Conservation (phyloP, 2,888 invertebrate genomes). For the Cantharis flavilabris region DNA sequence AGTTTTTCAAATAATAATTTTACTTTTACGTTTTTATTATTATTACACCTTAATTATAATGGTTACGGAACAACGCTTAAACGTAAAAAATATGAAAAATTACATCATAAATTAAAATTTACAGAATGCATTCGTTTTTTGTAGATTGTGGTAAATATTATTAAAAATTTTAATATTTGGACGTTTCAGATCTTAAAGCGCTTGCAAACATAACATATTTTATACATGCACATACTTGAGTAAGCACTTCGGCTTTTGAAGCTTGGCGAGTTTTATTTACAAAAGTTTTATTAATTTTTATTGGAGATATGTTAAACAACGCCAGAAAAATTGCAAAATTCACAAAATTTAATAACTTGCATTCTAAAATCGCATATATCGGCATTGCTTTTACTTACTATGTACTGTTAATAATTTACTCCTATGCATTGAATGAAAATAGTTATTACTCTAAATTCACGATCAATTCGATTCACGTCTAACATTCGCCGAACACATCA, state of each 20-base stretch:
- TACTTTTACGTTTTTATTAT: background rate
- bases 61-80: background rate
- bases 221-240: background rate
- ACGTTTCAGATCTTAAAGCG: background rate
- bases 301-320: background rate
- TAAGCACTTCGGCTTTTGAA: background rate
- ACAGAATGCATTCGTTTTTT: background rate
- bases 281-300: background rate
- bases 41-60: background rate
- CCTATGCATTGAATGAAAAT: background rate
- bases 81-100: background rate
- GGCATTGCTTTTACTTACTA: background rate
- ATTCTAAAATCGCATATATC: background rate
- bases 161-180: background rate
- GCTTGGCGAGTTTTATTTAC: background rate
- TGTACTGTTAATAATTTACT: background rate
- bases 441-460: background rate
- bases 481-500: too few relatives aligned
- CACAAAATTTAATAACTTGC: background rate
- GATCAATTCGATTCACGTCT: too few relatives aligned
- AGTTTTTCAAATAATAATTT: background rate
- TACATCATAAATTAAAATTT: background rate
- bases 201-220: background rate
- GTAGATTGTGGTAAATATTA: background rate
- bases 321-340: background rate